Base-by-base conservation (phyloP, 2,113 vertebrate genomes). In the Spea bombifrons region DNA sequence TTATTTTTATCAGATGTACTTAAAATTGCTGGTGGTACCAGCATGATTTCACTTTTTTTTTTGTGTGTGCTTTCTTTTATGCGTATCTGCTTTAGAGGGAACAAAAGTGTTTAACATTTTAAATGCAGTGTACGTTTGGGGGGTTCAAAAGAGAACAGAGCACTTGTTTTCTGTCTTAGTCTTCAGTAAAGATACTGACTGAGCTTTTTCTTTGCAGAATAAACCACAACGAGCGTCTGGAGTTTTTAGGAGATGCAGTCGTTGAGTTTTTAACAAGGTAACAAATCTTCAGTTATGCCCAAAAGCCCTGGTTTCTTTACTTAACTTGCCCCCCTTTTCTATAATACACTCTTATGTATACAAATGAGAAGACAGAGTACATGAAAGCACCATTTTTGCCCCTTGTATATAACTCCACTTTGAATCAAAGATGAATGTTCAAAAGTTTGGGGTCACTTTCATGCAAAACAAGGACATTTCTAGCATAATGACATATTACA, bases 251-350 rank as follows among this genome's bases (percentile, higher is more conserved):
- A n/a, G 97, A 99, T 76, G 97, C 97, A 4, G 97, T 99, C n/a
- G 97, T 99, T 66, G 97, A 99, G 88, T 99, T 99, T 89, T 91
- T 99, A 87, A 99, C 97, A 65, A 99, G 97, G 97, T 99, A 89
- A 92, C 90, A 65, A 45, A 76, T 8, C 8, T 30, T 30, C 8
- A 64, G 7, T 13, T 64, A 64, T 30, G 3, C 5, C 4, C 5
- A 64, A 30, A 59, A 59, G 55, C 55, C 15, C 15, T 9, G 1
- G 10, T 59, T 59, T 12, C 55, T 59, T 59, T 3, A 13, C 15
- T 59, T 59, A 59, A 57, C 55, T 57, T n/a, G n/a, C n/a, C 30
- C 30, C 30, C 2, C 30, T 1, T 30, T 30, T 30, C 30, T 30
- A 30, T 30, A 30, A 30, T 30, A 30, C 30, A 30, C 30, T 30